A percentile compares a stretch with the other conserved stretches of the same genome.
These are phyloP conservation scores for Elachura formosa DNA, from an alignment of 2,113 vertebrate species.

Conservation along the genomic window DNA sequence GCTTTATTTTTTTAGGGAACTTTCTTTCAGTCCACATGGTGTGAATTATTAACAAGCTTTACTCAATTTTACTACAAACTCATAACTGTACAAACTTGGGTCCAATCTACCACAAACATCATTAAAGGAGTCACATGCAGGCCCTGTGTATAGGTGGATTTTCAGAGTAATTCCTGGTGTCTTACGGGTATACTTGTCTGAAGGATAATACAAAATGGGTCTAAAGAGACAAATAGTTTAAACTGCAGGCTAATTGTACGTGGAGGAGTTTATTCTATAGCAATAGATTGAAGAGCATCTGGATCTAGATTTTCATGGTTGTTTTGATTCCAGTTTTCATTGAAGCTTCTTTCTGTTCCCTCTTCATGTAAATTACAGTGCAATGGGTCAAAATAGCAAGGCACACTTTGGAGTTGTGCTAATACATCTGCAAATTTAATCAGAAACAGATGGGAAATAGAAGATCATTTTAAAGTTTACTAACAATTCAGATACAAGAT, in stretches of 20 bases:
- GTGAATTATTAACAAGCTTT: constrained; percentile 22
- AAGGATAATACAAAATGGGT: not conserved
- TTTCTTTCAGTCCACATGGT: not conserved
- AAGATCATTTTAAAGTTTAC: constrained; percentile 9
- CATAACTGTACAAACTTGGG: not conserved
- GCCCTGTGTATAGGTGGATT: not conserved
- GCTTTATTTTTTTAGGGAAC: not conserved
- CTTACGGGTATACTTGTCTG: not conserved
- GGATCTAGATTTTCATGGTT: constrained; percentile 6
- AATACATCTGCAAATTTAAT: constrained; percentile 46
- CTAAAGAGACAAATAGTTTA: not conserved
- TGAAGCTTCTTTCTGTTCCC: constrained; percentile 11
- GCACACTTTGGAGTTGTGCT: not conserved
- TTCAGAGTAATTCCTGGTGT: not conserved
- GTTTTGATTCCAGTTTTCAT: constrained; percentile 3
- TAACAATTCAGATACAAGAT: not conserved
- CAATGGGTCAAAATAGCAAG: constrained; percentile 51
- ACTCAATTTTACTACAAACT: not conserved
- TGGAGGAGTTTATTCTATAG: not conserved
- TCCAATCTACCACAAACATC: not conserved
- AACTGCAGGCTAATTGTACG: not conserved
- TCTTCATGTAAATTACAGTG: not conserved
- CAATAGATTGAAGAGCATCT: not conserved
- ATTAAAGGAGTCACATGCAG: not conserved
- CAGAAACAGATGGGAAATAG: constrained; percentile 26